A percentile compares a stretch with the other conserved stretches of the same genome.
Conservation (phyloP, 2,113 vertebrate species). For the Neomonachus schauinslandi region DNA sequence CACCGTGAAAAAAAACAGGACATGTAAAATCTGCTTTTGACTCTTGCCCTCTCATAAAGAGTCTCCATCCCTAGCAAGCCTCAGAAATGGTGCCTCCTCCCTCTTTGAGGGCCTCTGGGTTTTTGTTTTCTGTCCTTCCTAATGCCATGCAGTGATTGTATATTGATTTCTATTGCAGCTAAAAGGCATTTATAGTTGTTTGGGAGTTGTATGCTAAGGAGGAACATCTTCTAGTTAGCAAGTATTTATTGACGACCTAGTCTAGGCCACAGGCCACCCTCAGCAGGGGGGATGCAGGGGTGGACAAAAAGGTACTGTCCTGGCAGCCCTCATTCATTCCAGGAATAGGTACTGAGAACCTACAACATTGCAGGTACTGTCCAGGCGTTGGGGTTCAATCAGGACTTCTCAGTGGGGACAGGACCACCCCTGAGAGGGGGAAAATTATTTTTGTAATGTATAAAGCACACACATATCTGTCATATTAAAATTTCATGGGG, state of each 20-base stretch:
- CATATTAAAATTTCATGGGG: background rate
- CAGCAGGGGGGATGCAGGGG: background rate
- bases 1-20: background rate
- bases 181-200: background rate
- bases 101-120: background rate
- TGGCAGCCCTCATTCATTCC: background rate
- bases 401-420: background rate
- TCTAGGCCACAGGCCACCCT: background rate
- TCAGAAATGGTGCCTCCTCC: background rate
- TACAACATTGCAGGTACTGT: background rate
- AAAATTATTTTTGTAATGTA: background rate
- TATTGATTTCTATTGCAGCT: background rate
- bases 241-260: background rate
- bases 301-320: rapidly evolving
- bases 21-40: background rate
- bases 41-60: background rate
- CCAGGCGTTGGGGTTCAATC: background rate
- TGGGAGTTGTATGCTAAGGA: background rate
- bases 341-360: background rate
- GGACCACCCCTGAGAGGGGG: background rate
- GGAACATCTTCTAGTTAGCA: background rate
- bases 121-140: background rate
- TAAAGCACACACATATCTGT: background rate
- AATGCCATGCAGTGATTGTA: background rate
- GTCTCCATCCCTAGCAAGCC: background rate